Conservation (phyloP, 2,888 invertebrate genomes). For the Marronus borbonicus region DNA sequence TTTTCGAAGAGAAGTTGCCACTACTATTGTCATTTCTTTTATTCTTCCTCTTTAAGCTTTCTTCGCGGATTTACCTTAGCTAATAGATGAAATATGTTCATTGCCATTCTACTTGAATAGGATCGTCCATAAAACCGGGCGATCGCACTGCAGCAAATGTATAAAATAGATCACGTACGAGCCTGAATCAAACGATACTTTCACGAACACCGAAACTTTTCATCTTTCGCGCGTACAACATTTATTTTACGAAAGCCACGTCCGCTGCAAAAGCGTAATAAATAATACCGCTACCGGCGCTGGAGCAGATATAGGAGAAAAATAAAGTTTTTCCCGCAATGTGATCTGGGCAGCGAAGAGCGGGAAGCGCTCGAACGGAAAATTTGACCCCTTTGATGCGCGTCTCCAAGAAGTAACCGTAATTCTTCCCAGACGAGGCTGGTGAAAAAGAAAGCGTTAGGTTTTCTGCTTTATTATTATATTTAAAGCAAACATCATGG, state of each 20-base stretch:
- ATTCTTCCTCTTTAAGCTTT: too few relatives aligned
- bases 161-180: conserved; percentile 11
- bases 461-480: too few relatives aligned
- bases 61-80: too few relatives aligned
- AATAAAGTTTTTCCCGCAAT: conserved; percentile 30
- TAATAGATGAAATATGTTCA: too few relatives aligned
- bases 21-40: too few relatives aligned
- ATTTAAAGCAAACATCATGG: too few relatives aligned
- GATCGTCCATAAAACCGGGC: too few relatives aligned
- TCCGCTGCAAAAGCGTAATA: conserved; percentile 27
- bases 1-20: too few relatives aligned
- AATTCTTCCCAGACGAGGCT: not conserved
- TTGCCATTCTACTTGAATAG: too few relatives aligned
- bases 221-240: conserved; percentile 26
- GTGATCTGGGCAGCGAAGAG: conserved; percentile 9
- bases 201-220: conserved; percentile 12
- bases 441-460: not conserved
- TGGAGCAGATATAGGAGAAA: not conserved
- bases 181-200: conserved; percentile 16
- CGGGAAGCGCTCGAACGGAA: conserved; percentile 3
- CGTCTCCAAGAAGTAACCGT: conserved; percentile 14
- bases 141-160: not conserved
- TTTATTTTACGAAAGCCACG: conserved; percentile 28
- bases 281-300: conserved; percentile 14
- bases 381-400: not conserved